Conservation (phyloP, 1,140 invertebrate species). For the Drosophila albomicans region DNA sequence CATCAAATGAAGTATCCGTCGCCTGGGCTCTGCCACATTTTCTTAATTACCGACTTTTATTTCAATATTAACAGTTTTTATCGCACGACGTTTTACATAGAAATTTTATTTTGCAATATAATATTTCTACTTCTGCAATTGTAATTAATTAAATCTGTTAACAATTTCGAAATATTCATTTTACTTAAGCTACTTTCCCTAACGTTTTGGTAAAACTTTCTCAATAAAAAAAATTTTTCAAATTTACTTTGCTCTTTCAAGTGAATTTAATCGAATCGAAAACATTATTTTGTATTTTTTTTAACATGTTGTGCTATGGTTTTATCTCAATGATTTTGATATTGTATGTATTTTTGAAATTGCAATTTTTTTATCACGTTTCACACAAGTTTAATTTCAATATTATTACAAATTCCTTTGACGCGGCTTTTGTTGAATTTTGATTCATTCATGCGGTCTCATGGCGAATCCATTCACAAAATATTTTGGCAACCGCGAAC, state of each 20-base stretch:
- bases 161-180: no score
- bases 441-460: slow-evolving; percentile 41
- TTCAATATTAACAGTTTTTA: slow-evolving; percentile 1
- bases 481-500: slow-evolving; percentile 50
- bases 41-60: slow-evolving; percentile 1
- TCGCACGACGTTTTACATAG: background rate
- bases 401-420: slow-evolving; percentile 16
- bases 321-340: background rate
- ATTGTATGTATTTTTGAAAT: background rate
- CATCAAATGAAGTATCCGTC: slow-evolving; percentile 10
- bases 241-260: background rate
- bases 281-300: background rate
- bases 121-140: background rate
- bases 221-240: background rate
- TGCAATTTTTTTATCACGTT: slow-evolving; percentile 25
- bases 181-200: no score
- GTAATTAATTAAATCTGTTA: no score
- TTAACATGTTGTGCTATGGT: background rate
- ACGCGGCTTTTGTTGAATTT: slow-evolving; percentile 27
- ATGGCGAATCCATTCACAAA: slow-evolving; percentile 55
- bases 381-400: background rate
- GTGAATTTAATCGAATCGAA: background rate
- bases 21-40: slow-evolving; percentile 5
- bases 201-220: no score
- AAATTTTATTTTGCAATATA: background rate